Conservation (phyloP, 1,140 invertebrate species). For the Cydia amplana region DNA sequence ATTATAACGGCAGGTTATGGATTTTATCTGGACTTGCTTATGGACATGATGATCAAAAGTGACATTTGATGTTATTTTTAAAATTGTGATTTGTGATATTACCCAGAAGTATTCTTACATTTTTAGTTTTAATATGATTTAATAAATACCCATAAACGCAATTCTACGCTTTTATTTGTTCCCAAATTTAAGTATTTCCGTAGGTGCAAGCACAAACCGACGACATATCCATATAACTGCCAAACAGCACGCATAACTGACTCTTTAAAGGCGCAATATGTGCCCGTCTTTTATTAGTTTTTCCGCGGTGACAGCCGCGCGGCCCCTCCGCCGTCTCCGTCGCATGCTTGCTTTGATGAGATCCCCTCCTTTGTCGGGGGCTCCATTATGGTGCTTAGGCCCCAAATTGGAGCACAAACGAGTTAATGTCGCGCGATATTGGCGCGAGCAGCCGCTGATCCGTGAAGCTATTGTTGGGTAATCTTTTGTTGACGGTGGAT, state of each 20-base stretch:
- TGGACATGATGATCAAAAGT: too few species aligned
- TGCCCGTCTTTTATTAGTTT: conserved; percentile 1
- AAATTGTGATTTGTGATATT: too few species aligned
- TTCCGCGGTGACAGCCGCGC: background rate
- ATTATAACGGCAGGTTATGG: too few species aligned
- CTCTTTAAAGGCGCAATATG: background rate
- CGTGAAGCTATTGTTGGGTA: background rate
- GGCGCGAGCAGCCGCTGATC: background rate
- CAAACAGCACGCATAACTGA: background rate
- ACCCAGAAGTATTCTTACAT: too few species aligned
- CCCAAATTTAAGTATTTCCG: too few species aligned
- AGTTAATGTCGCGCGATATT: conserved; percentile 7
- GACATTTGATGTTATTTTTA: too few species aligned
- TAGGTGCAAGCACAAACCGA: too few species aligned
- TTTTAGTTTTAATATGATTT: too few species aligned
- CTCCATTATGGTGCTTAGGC: background rate
- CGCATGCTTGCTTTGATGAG: background rate
- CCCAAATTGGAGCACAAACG: background rate
- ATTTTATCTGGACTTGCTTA: too few species aligned
- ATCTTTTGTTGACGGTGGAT: background rate
- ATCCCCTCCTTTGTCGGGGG: background rate
- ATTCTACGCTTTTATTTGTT: too few species aligned
- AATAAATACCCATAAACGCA: too few species aligned
- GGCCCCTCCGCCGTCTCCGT: too few species aligned
- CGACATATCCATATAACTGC: background rate